Evolutionary conservation across 2,888 invertebrate genomes (phyloP), one percentile per base, ranked within the genome.

Genomic region (Anaspis maculata): DNA sequence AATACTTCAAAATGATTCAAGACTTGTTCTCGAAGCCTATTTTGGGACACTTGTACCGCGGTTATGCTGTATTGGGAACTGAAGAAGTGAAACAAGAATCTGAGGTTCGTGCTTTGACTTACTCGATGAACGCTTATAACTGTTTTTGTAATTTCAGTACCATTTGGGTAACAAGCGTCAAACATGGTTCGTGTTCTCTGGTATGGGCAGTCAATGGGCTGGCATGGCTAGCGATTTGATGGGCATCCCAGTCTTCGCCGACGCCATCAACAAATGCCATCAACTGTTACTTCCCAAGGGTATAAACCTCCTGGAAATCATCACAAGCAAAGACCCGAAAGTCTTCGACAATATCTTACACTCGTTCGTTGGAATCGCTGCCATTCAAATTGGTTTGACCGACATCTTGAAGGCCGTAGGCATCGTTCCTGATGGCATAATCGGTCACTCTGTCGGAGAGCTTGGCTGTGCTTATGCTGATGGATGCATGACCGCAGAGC

Each of bases 381-480:
- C 83, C 1, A 60, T 73, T 19, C 74, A 74, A 60, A 64, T 66
- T 44, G 66, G 54, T 16, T 44, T 66, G 15, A 66, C 66, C 3
- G 83, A 85, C 54, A 57, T 80, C 11, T 59, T 86, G 10, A 60
- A 51, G 27, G 60, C 67, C 3, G 49, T 74, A 9, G 79, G 77
- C n/a, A 69, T 85, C 9, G 62, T 64, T 21, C 78, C 83, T 1
- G 83, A 84, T 61, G 77, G 79, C 9, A 74, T 84, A 37, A 74
- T 85, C 37, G 91, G 96, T 2, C 94, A 95, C 64, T 94, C 94
- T 5, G 87, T 91, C 0, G 96, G 96, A 13, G 96, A 96, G 62
- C 69, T 96, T 3, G 92, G 89, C 1, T 95, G 96, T 62, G 92
- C 88, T 0, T 96, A 96, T 66, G 92, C 91, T 2, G 96, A 96